Evolutionary conservation across 2,113 vertebrate genomes (phyloP).

Genomic region (Pelecanus crispus): DNA sequence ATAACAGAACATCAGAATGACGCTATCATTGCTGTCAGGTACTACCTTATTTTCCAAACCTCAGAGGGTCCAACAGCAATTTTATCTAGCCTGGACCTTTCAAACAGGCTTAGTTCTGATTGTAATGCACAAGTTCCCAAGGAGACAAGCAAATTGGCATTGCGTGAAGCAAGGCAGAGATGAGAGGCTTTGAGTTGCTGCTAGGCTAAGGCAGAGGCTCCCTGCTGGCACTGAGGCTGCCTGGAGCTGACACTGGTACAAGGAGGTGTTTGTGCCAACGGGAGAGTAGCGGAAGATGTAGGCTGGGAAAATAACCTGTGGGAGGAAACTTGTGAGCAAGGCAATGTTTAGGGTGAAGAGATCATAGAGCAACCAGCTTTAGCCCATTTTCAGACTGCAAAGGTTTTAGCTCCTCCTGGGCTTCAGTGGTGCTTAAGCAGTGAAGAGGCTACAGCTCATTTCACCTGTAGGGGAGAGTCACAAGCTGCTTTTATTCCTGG

Average conservation of each 20-base stretch:
- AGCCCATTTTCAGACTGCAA: neutral
- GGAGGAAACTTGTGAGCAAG: neutral
- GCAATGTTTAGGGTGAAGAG: neutral
- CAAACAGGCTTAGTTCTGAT: neutral
- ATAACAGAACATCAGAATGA: neutral
- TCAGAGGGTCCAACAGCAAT: neutral
- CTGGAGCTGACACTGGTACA: neutral
- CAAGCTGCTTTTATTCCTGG: neutral
- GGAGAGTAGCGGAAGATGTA: neutral
- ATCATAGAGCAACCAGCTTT: neutral
- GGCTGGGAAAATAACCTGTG: neutral
- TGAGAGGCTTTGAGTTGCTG: neutral
- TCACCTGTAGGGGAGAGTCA: neutral
- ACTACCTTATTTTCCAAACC: neutral
- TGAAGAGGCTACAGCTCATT: neutral
- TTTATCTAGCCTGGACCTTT: neutral
- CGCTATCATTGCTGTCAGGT: neutral
- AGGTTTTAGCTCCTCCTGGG: neutral
- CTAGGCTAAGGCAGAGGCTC: neutral
- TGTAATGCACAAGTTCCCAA: neutral
- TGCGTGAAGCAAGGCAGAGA: neutral
- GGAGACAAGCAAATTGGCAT: neutral
- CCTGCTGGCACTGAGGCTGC: neutral
- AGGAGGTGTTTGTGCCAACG: neutral
- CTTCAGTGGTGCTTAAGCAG: neutral